Evolutionary conservation across 2,797 vertebrate genomes (phyloP).

Genomic region (Danio choprae): DNA sequence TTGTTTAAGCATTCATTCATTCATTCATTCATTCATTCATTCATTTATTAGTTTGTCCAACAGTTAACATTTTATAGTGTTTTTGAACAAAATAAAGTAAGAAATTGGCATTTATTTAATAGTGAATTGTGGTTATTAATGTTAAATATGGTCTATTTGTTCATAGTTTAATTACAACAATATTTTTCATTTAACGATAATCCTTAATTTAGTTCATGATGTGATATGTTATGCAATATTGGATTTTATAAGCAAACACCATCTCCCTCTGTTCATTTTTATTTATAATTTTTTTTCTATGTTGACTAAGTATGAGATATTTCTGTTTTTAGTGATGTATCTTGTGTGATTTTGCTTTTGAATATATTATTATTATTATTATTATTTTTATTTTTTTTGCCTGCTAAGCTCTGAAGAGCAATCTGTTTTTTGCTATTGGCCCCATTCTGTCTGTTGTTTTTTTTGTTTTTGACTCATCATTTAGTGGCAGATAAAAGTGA

Average conservation of each 20-base stretch:
- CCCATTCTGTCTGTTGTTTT: not conserved
- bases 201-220: not conserved
- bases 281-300: not conserved
- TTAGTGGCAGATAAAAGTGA: not conserved
- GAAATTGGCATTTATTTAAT: too few species aligned
- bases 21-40: too few species aligned
- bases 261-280: not conserved
- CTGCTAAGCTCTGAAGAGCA: not conserved
- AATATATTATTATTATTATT: too few species aligned
- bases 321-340: not conserved
- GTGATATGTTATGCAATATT: not conserved
- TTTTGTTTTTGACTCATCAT: slow-evolving; percentile 8
- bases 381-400: slow-evolving; percentile 1
- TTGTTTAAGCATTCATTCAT: too few species aligned
- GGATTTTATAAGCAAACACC: not conserved
- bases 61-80: too few species aligned
- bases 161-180: not conserved
- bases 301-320: not conserved
- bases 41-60: too few species aligned
- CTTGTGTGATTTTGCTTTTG: not conserved
- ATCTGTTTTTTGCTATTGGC: not conserved
- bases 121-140: not conserved
- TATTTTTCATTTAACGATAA: not conserved
- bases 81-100: too few species aligned
- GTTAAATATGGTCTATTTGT: not conserved